Percentiles rank a stretch among this genome's conserved stretches.
Evolutionary conservation across 2,797 vertebrate genomes (phyloP).

Genomic region (Acridotheres tristis): DNA sequence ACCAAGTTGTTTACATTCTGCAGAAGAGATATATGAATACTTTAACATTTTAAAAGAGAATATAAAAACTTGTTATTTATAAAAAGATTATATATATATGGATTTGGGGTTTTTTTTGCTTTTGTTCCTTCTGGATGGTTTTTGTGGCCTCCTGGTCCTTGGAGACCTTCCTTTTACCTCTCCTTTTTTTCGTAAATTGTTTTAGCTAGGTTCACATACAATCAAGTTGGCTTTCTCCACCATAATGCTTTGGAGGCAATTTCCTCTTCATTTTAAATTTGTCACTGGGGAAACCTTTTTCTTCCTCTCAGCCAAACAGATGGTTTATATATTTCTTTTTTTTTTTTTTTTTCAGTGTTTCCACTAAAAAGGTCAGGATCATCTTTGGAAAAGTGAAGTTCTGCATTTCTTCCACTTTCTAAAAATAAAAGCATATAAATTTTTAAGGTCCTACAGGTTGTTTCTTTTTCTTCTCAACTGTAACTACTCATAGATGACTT

Average conservation of each 20-base stretch:
- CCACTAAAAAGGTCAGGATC: slow-evolving; percentile 39
- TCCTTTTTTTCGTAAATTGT: slow-evolving; percentile 55
- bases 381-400: slow-evolving; percentile 44
- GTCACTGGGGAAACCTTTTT: slow-evolving; percentile 68
- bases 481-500: neutral
- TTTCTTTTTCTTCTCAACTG: neutral
- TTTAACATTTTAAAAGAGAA: neutral
- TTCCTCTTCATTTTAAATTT: slow-evolving; percentile 75
- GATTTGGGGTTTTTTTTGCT: neutral
- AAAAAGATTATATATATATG: neutral
- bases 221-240: slow-evolving; percentile 54
- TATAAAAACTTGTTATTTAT: neutral
- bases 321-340: slow-evolving; percentile 65
- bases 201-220: slow-evolving; percentile 69
- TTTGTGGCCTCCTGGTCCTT: slow-evolving; percentile 9
- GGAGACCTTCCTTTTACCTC: slow-evolving; percentile 36
- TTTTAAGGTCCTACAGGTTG: neutral
- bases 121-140: slow-evolving; percentile 5
- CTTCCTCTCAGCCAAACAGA: slow-evolving; percentile 73
- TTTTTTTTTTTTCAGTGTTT: neutral
- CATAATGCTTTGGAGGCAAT: slow-evolving; percentile 66
- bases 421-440: slow-evolving; percentile 30
- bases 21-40: neutral
- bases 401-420: slow-evolving; percentile 34
- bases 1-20: neutral